These are phyloP conservation scores for Ranitomeya variabilis DNA, from an alignment of 2,113 vertebrate genomes.

Conservation along the genomic window DNA sequence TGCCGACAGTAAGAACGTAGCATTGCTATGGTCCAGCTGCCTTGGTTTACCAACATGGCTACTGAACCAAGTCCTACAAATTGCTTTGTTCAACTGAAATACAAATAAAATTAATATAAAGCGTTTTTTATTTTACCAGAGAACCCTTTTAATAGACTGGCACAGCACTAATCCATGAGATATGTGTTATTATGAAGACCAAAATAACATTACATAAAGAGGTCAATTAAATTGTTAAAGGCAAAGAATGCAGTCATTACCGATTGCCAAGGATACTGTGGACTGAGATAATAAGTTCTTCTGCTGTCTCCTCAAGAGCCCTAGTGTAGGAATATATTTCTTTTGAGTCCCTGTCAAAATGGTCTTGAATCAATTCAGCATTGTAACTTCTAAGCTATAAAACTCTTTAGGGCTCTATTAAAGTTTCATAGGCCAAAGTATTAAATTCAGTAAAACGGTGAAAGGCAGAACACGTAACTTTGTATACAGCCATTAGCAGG, in stretches of 20 bases:
- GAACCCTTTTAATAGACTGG: too few species aligned
- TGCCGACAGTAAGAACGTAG: too few species aligned
- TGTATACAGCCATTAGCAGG: conserved; percentile 2
- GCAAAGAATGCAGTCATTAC: neutral
- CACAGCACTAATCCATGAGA: too few species aligned
- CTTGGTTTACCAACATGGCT: too few species aligned
- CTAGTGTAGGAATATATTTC: neutral
- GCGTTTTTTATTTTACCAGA: too few species aligned
- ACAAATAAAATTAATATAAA: too few species aligned
- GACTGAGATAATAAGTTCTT: neutral
- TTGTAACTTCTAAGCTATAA: conserved; percentile 13
- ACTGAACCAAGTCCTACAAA: too few species aligned
- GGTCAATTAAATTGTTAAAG: neutral
- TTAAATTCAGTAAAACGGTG: neutral
- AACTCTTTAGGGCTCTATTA: conserved; percentile 30
- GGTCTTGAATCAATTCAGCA: conserved; percentile 23
- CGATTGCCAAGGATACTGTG: neutral
- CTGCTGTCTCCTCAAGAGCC: neutral
- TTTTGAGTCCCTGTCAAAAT: neutral
- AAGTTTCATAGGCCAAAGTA: conserved; percentile 12
- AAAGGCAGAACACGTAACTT: conserved; percentile 12
- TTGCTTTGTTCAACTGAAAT: too few species aligned
- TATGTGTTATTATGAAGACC: neutral
- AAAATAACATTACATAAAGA: neutral
- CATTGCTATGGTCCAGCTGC: too few species aligned